Evolutionary conservation across 2,113 vertebrate genomes (phyloP), one percentile per base, ranked within the genome.

Genomic region (Capreolus pygargus): DNA sequence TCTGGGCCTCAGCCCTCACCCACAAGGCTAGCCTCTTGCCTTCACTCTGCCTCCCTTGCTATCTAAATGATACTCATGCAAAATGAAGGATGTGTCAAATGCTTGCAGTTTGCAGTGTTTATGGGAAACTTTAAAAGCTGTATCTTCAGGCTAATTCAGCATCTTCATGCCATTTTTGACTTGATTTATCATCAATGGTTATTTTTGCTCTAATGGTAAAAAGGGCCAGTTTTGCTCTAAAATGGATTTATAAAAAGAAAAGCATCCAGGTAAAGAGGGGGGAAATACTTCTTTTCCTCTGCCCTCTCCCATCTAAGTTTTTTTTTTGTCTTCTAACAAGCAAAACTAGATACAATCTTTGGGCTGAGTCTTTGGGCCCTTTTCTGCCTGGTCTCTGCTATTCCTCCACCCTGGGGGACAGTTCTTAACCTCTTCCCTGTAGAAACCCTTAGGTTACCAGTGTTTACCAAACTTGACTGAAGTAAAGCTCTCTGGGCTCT

Each of bases 81-180:
- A 57, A 96, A 89, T 89, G 95, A 98, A 92, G 81, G 74, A 97
- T 93, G 81, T 85, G 55, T 91, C 95, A 94, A 97, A 84, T 96
- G 91, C 97, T 91, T 87, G 13, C 70, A 95, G 92, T 96, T 94
- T 85, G 91, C 89, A 95, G 78, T 92, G 89, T 97, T 96, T 98
- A 93, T 92, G 89, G 98, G 84, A 97, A 98, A 95, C 85, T 97
- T 97, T 97, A 93, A 98, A 98, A 95, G 97, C 93, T 96, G 93
- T 25, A 95, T 97, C 98, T 98, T 90, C 96, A 97, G 98, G 97
- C 97, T 86, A 95, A 97, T 98, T 98, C 98, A 98, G 95, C 96
- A 97, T 98, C 96, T 98, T 98, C 90, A 92, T 98, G 98, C 98
- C 97, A 98, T 98, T 98, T 98, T 97, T 98, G 92, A 97, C 94